phyloP scores from a whole-genome alignment of 2,888 invertebrate species.

The Drosophila mimica region DNA sequence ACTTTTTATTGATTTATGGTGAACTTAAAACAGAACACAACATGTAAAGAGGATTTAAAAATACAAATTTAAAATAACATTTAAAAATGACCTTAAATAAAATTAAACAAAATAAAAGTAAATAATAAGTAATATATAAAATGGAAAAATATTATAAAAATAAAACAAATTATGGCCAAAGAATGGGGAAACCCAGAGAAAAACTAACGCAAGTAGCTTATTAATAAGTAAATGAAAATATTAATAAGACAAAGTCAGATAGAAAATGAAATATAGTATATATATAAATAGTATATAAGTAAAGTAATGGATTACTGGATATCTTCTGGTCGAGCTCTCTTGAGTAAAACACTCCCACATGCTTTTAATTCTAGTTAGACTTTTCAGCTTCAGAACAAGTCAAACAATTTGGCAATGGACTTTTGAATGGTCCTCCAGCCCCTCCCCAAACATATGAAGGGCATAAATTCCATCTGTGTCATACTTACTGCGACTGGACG shows the following conservation, averaged over 20 bases:
- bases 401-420: conserved; percentile 12
- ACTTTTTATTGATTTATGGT: too few species aligned
- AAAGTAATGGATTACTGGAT: neutral
- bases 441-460: neutral
- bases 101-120: neutral
- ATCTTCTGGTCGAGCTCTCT: neutral
- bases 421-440: neutral
- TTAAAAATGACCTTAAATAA: neutral
- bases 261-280: neutral
- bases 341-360: neutral
- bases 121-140: neutral
- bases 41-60: too few species aligned
- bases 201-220: neutral
- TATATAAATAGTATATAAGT: neutral
- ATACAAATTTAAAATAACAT: neutral
- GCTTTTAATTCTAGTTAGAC: neutral
- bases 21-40: too few species aligned
- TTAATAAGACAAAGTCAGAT: neutral
- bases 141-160: neutral
- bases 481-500: conserved; percentile 86
- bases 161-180: neutral
- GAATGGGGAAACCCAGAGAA: neutral
- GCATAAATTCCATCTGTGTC: conserved; percentile 14
- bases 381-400: neutral
- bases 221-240: neutral